Conservation (phyloP, 2,113 vertebrate species). For the Sinocyclocheilus rhinocerous region DNA sequence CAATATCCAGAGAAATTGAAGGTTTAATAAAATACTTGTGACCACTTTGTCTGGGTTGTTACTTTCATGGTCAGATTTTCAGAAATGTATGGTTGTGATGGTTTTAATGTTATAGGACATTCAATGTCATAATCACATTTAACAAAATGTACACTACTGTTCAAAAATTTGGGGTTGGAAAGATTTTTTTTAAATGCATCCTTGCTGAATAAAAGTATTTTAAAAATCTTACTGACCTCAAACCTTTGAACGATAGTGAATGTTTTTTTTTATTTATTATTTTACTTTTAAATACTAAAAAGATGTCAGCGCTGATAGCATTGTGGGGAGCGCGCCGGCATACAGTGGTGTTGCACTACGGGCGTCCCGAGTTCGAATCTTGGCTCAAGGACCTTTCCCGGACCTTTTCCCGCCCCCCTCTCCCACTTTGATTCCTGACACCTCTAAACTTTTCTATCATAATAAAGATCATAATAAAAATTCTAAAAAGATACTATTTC, state of each 20-base stretch:
- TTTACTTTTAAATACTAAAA: not conserved
- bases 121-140: not conserved
- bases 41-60: not conserved
- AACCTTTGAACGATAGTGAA: not conserved
- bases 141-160: not conserved
- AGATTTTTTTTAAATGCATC: not conserved
- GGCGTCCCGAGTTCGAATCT: no score
- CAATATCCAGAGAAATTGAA: not conserved
- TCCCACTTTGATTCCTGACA: no score
- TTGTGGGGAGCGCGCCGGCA: no score
- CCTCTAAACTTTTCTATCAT: no score
- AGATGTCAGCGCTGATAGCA: not conserved
- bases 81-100: not conserved
- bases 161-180: not conserved
- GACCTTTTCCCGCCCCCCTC: no score
- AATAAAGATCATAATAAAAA: no score
- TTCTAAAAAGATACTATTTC: not conserved
- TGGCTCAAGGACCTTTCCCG: no score
- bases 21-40: not conserved
- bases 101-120: not conserved
- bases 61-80: not conserved
- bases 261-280: not conserved
- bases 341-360: no score
- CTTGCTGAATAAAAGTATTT: not conserved
- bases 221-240: not conserved